Evolutionary conservation across 2,888 invertebrate genomes (phyloP).

Genomic region (Drosophila niveifrons): DNA sequence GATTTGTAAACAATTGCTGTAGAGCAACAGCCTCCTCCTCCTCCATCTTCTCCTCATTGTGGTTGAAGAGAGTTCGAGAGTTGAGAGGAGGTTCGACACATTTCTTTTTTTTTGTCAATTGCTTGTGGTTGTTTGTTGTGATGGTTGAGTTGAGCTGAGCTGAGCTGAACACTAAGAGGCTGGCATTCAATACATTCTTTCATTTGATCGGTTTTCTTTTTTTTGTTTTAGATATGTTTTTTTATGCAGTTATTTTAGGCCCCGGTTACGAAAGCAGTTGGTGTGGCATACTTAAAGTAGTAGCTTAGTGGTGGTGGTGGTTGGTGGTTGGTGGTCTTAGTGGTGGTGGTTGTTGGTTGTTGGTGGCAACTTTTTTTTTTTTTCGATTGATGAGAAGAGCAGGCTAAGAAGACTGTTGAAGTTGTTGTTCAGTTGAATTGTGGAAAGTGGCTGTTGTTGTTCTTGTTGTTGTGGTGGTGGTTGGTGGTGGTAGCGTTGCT

Average conservation of each 20-base stretch:
- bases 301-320: slow-evolving; percentile 31
- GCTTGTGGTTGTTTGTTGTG: slow-evolving; percentile 24
- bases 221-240: slow-evolving; percentile 4
- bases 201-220: background rate
- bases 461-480: slow-evolving; percentile 13
- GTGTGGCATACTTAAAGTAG: slow-evolving; percentile 30
- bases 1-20: slow-evolving; percentile 35
- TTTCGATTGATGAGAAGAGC: slow-evolving; percentile 56
- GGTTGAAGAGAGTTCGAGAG: slow-evolving; percentile 31
- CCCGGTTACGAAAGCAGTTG: slow-evolving; percentile 26
- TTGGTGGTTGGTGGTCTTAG: slow-evolving; percentile 13
- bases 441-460: slow-evolving; percentile 29
- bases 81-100: slow-evolving; percentile 27
- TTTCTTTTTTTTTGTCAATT: slow-evolving; percentile 1
- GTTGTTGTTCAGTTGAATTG: slow-evolving; percentile 37
- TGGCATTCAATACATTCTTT: slow-evolving; percentile 5
- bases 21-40: slow-evolving; percentile 10
- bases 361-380: slow-evolving; percentile 22
- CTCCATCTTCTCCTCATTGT: background rate
- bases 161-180: slow-evolving; percentile 17
- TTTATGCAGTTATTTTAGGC: slow-evolving; percentile 6
- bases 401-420: slow-evolving; percentile 57
- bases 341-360: slow-evolving; percentile 10
- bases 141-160: slow-evolving; percentile 38
- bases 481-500: slow-evolving; percentile 12